Conservation (phyloP, 2,888 invertebrate species). For the Trachelus tabidus region DNA sequence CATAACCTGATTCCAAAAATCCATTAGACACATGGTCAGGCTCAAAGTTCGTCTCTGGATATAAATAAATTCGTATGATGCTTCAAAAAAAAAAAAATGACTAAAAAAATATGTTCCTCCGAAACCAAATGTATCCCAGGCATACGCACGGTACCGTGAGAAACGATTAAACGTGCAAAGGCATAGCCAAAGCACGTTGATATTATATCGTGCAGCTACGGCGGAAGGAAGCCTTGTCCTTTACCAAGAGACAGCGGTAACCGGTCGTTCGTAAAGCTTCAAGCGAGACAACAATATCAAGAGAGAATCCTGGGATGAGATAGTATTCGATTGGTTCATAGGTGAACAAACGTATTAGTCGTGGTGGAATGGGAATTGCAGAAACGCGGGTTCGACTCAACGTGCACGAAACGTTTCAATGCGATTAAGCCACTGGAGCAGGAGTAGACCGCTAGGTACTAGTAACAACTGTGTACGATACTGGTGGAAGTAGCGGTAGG, state of each 20-base stretch:
- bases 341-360: conserved; percentile 2
- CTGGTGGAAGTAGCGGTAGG: conserved; percentile 6
- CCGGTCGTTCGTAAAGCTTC: not conserved
- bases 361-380: conserved; percentile 42
- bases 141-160: not conserved
- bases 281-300: not conserved
- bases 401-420: conserved; percentile 48
- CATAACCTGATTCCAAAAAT: not conserved
- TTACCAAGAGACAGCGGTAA: not conserved
- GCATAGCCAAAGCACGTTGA: not conserved
- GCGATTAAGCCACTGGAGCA: conserved; percentile 51
- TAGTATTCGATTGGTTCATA: not conserved
- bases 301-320: not conserved
- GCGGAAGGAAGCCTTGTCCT: not conserved
- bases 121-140: not conserved
- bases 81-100: not conserved
- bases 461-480: conserved; percentile 3
- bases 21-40: not conserved
- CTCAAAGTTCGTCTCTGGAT: not conserved
- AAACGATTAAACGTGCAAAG: not conserved
- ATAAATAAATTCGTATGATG: not conserved
- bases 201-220: not conserved
- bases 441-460: conserved; percentile 21
- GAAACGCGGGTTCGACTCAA: conserved; percentile 46
- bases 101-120: not conserved